These are phyloP conservation scores for Proctacanthus coquilletti DNA, from an alignment of 1,140 invertebrate species.

Conservation along the genomic window DNA sequence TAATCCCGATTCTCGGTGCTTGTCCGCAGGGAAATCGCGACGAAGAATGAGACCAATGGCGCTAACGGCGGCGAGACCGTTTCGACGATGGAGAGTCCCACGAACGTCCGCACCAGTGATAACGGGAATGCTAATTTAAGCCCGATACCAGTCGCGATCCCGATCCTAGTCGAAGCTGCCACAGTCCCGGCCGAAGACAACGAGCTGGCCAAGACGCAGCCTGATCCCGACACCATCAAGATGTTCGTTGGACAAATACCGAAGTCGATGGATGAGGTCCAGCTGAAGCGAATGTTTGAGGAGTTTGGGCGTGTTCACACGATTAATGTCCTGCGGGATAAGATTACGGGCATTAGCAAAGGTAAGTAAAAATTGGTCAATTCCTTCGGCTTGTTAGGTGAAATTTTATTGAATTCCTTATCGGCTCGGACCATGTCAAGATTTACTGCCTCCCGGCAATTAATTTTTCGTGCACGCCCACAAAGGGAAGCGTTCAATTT, in stretches of 20 bases:
- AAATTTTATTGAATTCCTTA: too few species aligned
- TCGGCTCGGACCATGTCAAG: too few species aligned
- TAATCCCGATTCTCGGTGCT: too few species aligned
- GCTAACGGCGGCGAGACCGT: too few species aligned
- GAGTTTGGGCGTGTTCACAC: constrained; percentile 93
- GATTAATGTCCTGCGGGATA: constrained; percentile 93
- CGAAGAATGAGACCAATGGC: too few species aligned
- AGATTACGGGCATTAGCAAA: constrained; percentile 88
- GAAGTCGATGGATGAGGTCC: constrained; percentile 89
- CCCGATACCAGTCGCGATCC: too few species aligned
- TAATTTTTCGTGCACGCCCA: neutral
- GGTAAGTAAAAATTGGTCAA: constrained; percentile 43
- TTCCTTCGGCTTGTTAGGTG: too few species aligned
- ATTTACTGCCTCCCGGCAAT: neutral
- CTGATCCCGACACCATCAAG: constrained; percentile 96
- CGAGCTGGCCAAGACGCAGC: constrained; percentile 40
- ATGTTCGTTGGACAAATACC: constrained; percentile 99
- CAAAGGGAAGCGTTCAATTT: neutral
- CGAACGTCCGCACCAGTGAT: too few species aligned
- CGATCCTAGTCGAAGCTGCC: too few species aligned
- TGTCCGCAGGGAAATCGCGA: too few species aligned
- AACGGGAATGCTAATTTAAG: too few species aligned
- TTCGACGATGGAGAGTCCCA: too few species aligned
- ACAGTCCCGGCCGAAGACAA: constrained; percentile 10
- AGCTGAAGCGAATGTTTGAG: constrained; percentile 87